Evolutionary conservation across 2,888 invertebrate genomes (phyloP).

Genomic region (Cosmia trapezina): DNA sequence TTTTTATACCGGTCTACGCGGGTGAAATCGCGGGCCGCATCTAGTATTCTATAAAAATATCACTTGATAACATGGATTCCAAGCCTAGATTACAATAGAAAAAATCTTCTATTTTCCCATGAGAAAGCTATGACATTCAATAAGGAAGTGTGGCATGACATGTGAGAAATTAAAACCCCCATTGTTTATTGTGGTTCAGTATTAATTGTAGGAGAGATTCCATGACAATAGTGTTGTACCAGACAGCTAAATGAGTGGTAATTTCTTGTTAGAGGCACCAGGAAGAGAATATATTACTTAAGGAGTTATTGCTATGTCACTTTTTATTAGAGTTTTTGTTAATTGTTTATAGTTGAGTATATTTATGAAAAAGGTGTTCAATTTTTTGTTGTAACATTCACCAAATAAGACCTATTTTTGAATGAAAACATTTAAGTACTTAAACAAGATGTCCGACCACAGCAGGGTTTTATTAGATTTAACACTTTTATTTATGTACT

Average conservation of each 20-base stretch:
- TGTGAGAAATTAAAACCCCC: slow-evolving; percentile 55
- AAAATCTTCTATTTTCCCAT: slow-evolving; percentile 41
- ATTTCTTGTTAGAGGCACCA: slow-evolving; percentile 33
- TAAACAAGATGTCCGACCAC: too few relatives aligned
- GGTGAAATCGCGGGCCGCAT: too few relatives aligned
- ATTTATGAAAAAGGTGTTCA: too few relatives aligned
- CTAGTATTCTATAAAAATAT: not conserved
- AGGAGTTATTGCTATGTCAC: not conserved
- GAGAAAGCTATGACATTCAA: slow-evolving; percentile 60
- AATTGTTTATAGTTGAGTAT: not conserved
- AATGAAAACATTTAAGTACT: too few relatives aligned
- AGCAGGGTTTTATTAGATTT: too few relatives aligned
- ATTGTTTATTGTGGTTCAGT: slow-evolving; percentile 48
- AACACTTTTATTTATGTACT: too few relatives aligned
- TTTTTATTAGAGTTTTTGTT: slow-evolving; percentile 2
- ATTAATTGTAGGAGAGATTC: slow-evolving; percentile 52
- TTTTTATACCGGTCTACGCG: too few relatives aligned
- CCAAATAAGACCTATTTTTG: too few relatives aligned
- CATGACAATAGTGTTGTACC: slow-evolving; percentile 46
- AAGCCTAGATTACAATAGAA: slow-evolving; percentile 9
- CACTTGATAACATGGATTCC: slow-evolving; percentile 5
- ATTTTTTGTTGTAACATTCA: too few relatives aligned
- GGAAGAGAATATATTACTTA: slow-evolving; percentile 6
- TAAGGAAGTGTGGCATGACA: slow-evolving; percentile 54
- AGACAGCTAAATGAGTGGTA: slow-evolving; percentile 34